A percentile compares a stretch with the other conserved stretches of the same genome.
These are phyloP conservation scores for Gorsachius goisagi DNA, from an alignment of 2,113 vertebrate genomes.

Conservation along the genomic window DNA sequence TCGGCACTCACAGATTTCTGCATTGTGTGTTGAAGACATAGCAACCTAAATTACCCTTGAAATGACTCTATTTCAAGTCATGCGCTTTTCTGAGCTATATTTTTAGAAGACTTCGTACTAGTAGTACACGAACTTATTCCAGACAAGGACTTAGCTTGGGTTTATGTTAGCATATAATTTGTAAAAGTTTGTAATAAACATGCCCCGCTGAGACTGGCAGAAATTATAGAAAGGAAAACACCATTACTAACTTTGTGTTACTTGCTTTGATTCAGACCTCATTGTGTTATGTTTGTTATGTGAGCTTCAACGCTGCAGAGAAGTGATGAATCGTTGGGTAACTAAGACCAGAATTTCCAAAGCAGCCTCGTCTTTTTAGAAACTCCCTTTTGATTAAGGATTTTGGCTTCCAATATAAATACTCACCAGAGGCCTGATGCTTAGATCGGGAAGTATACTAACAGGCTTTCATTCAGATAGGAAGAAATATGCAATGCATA, in stretches of 20 bases:
- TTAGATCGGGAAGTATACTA: background rate
- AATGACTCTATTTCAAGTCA: background rate
- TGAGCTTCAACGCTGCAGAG: background rate
- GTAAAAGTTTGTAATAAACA: constrained; percentile 51
- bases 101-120: background rate
- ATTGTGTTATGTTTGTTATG: background rate
- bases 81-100: background rate
- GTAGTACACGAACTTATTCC: background rate
- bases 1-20: background rate
- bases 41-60: constrained; percentile 4
- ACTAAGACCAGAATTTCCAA: constrained; percentile 8
- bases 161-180: constrained; percentile 58
- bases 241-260: background rate
- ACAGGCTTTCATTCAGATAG: background rate
- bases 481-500: background rate
- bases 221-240: constrained; percentile 28
- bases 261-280: constrained; percentile 12
- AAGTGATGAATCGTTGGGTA: background rate
- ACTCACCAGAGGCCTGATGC: background rate
- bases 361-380: background rate
- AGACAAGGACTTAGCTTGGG: constrained; percentile 33
- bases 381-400: background rate
- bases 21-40: background rate
- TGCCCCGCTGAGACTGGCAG: background rate
- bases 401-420: constrained; percentile 16